Conservation (phyloP, 2,888 invertebrate species). For the Troilus luridus region DNA sequence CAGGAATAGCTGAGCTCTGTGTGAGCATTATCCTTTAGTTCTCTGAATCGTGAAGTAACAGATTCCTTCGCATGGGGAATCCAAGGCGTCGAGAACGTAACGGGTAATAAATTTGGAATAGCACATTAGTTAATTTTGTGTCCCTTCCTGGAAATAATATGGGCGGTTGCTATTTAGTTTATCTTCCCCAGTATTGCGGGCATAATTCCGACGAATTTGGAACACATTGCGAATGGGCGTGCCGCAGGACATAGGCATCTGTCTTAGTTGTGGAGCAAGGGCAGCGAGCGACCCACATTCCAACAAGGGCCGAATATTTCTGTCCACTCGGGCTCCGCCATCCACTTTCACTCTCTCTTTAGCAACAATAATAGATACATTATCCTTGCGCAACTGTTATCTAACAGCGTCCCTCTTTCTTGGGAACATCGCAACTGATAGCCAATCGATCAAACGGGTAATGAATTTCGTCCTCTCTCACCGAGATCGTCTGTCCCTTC, state of each 20-base stretch:
- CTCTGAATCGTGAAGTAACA: background rate
- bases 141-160: background rate
- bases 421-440: background rate
- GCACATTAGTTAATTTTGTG: background rate
- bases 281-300: slow-evolving; percentile 41
- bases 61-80: background rate
- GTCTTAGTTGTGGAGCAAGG: slow-evolving; percentile 26
- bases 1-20: background rate
- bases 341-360: slow-evolving; percentile 36
- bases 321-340: background rate
- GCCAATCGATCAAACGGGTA: slow-evolving; percentile 13
- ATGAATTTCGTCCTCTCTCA: slow-evolving; percentile 8
- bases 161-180: background rate
- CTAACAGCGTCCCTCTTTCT: background rate
- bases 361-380: slow-evolving; percentile 25
- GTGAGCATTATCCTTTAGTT: background rate
- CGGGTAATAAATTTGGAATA: background rate
- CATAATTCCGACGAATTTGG: background rate
- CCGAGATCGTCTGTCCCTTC: background rate
- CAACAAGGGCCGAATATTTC: slow-evolving; percentile 28
- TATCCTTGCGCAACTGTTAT: slow-evolving; percentile 24
- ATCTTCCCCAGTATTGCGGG: background rate
- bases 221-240: background rate
- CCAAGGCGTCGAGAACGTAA: background rate
- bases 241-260: background rate